Evolutionary conservation across 2,888 invertebrate genomes (phyloP).

Genomic region (Protodeltote pygarga): DNA sequence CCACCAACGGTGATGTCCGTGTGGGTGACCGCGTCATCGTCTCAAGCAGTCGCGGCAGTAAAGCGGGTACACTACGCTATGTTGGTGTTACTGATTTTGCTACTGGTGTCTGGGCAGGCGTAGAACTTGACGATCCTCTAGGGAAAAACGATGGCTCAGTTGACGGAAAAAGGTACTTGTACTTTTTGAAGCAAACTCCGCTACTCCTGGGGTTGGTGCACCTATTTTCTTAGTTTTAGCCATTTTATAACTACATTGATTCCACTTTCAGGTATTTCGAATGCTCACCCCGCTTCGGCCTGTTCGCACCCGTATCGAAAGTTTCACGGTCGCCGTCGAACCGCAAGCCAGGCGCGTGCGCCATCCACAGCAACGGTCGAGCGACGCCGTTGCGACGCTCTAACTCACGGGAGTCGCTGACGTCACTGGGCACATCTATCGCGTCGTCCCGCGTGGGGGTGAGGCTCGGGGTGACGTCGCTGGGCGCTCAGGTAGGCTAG

Average conservation of each 20-base stretch:
- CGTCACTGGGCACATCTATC: constrained; percentile 88
- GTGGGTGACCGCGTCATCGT: constrained; percentile 97
- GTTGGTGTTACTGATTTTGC: constrained; percentile 97
- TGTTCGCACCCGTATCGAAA: constrained; percentile 97
- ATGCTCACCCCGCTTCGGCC: constrained; percentile 95
- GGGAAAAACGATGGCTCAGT: constrained; percentile 99
- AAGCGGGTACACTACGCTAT: constrained; percentile 94
- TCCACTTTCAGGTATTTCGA: constrained; percentile 94
- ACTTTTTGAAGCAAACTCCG: constrained; percentile 1
- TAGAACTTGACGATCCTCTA: constrained; percentile 96
- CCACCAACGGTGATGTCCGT: constrained; percentile 88
- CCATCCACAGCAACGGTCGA: constrained; percentile 88
- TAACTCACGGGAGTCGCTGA: constrained; percentile 95
- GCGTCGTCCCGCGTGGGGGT: constrained; percentile 89
- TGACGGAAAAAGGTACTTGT: constrained; percentile 95
- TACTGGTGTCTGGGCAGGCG: constrained; percentile 97
- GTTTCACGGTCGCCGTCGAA: constrained; percentile 94
- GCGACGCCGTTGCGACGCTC: constrained; percentile 88
- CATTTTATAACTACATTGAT: constrained; percentile 18
- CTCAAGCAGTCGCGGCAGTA: constrained; percentile 94
- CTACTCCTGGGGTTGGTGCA: not conserved
- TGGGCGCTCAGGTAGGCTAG: constrained; percentile 89
- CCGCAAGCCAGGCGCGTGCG: constrained; percentile 88
- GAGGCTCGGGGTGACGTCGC: constrained; percentile 91
- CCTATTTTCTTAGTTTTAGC: not conserved